Conservation (phyloP, 1,140 invertebrate genomes). For the Drosophila azteca region DNA sequence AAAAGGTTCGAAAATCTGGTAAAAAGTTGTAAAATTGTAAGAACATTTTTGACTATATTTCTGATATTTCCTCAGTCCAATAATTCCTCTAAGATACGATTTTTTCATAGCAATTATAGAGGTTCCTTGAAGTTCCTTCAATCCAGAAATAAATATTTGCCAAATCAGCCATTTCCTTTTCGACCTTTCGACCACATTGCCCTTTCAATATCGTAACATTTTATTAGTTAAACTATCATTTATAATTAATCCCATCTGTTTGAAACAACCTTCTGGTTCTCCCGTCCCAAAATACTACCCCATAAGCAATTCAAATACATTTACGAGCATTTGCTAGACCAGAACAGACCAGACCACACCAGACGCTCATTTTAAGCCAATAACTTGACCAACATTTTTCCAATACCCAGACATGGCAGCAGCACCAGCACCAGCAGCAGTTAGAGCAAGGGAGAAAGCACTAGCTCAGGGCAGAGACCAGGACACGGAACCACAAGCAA, state of each 20-base stretch:
- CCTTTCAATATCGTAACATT: too few relatives aligned
- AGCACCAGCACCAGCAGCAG: not conserved
- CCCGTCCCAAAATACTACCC: not conserved
- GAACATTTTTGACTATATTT: too few relatives aligned
- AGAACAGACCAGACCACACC: not conserved
- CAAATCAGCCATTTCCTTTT: too few relatives aligned
- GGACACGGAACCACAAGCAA: constrained; percentile 6
- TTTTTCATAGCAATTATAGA: too few relatives aligned
- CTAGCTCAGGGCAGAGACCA: not conserved
- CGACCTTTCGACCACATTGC: too few relatives aligned
- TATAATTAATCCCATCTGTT: not conserved
- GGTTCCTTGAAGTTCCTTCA: too few relatives aligned
- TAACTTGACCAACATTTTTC: constrained; percentile 24
- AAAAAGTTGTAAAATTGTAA: too few relatives aligned
- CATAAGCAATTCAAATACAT: constrained; percentile 25
- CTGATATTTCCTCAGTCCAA: too few relatives aligned
- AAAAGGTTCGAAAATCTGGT: too few relatives aligned
- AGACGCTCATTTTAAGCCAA: constrained; percentile 12
- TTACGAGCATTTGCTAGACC: constrained; percentile 13
- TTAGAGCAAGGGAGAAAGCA: not conserved
- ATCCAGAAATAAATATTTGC: too few relatives aligned
- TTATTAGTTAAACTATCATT: too few relatives aligned
- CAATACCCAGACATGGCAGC: constrained; percentile 33
- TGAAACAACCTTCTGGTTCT: not conserved
- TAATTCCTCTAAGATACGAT: too few relatives aligned